These are phyloP conservation scores for Crotophaga sulcirostris DNA, from an alignment of 2,113 vertebrate species.

Conservation along the genomic window DNA sequence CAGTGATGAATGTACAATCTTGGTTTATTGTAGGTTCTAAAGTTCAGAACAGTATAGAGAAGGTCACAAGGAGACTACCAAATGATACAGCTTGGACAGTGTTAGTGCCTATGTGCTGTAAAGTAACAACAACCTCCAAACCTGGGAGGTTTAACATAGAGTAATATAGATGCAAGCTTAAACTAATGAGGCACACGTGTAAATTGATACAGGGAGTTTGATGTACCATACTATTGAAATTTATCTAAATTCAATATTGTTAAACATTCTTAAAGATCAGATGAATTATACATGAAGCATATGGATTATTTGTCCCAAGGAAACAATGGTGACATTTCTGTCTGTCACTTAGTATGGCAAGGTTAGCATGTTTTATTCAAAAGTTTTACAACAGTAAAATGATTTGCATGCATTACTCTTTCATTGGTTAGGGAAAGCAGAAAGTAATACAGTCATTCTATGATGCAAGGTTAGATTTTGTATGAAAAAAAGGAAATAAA, in stretches of 20 bases:
- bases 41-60: not conserved
- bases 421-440: constrained; percentile 62
- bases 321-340: constrained; percentile 83
- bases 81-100: not conserved
- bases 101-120: not conserved
- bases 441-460: constrained; percentile 57
- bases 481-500: constrained; percentile 38
- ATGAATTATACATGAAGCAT: constrained; percentile 85
- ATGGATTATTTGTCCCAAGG: constrained; percentile 83
- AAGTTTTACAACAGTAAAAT: constrained; percentile 76
- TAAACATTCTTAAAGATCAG: constrained; percentile 83
- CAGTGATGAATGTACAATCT: not conserved
- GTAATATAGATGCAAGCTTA: constrained; percentile 53
- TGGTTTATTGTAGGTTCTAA: not conserved
- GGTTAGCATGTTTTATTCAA: constrained; percentile 84
- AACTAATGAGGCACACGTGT: constrained; percentile 59
- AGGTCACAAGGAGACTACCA: not conserved
- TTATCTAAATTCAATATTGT: constrained; percentile 81
- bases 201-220: constrained; percentile 73
- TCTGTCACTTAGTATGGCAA: constrained; percentile 82
- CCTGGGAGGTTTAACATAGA: constrained; percentile 28
- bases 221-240: constrained; percentile 70
- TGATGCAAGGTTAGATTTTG: constrained; percentile 59
- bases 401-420: constrained; percentile 74
- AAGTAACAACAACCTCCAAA: constrained; percentile 18